Evolutionary conservation across 2,797 vertebrate genomes (phyloP).

Genomic region (Anomalospiza imberbis): DNA sequence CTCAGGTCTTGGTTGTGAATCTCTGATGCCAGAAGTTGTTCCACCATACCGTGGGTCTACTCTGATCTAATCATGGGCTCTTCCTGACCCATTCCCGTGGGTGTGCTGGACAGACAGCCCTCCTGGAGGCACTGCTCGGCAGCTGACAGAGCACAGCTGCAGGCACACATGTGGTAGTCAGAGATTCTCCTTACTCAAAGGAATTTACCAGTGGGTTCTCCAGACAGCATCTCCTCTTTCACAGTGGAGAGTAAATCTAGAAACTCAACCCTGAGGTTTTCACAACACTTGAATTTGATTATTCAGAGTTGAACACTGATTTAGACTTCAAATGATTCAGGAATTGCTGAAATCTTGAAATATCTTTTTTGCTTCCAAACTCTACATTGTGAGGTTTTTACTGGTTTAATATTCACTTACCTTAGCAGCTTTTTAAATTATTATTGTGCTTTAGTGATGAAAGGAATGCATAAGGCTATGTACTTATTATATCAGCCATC

Average conservation of each 20-base stretch:
- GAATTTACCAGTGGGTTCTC: not conserved
- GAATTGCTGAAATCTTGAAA: not conserved
- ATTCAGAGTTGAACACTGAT: not conserved
- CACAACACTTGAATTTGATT: not conserved
- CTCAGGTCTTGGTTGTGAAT: not conserved
- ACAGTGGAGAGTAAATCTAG: not conserved
- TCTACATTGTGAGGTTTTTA: not conserved
- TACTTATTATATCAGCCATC: not conserved
- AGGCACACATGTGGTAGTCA: not conserved
- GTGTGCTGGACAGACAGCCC: not conserved
- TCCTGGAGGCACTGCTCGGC: not conserved
- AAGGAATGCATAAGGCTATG: not conserved
- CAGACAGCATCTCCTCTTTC: not conserved
- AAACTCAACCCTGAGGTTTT: not conserved
- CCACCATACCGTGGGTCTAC: not conserved
- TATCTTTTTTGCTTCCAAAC: not conserved
- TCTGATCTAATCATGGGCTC: not conserved
- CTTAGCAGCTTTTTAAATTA: not conserved
- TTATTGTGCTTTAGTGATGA: not conserved
- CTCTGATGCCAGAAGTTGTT: not conserved
- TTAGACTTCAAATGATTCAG: not conserved
- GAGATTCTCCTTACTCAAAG: not conserved
- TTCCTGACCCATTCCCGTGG: not conserved
- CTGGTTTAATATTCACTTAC: not conserved
- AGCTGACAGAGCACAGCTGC: not conserved